These are phyloP conservation scores for Vombatus ursinus DNA, from an alignment of 2,113 vertebrate species.

Conservation along the genomic window DNA sequence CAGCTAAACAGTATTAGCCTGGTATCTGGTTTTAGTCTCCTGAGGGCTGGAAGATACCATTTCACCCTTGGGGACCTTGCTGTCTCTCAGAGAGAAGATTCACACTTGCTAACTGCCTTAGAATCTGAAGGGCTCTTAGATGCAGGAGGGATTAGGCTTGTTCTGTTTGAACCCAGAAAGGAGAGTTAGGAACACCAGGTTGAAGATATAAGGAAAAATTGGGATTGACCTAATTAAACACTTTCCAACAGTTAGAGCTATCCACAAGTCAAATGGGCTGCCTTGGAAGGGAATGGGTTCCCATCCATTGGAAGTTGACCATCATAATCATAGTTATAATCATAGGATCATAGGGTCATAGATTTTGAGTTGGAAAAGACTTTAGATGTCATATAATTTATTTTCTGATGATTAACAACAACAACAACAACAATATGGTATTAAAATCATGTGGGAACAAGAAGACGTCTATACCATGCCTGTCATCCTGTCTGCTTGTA, in stretches of 20 bases:
- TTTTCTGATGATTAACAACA: background rate
- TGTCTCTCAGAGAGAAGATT: background rate
- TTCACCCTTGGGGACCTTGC: background rate
- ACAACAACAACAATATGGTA: background rate
- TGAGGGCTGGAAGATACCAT: background rate
- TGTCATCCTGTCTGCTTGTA: background rate
- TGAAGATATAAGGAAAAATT: background rate
- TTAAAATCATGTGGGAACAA: background rate
- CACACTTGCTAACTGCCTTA: background rate
- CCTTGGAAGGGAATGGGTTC: background rate
- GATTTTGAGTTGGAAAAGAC: background rate
- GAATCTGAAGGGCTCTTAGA: background rate
- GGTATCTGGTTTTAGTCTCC: background rate
- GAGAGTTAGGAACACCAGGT: background rate
- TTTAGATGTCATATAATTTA: background rate
- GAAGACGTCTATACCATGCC: background rate
- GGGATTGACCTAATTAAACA: background rate
- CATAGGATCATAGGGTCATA: background rate
- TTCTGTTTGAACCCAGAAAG: background rate
- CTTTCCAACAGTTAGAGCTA: background rate
- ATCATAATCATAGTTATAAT: background rate
- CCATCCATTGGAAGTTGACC: background rate
- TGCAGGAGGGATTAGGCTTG: background rate
- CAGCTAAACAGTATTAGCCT: background rate
- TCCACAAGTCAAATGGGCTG: background rate